These are phyloP conservation scores for Bubo bubo DNA, from an alignment of 2,113 vertebrate genomes.

Conservation along the genomic window DNA sequence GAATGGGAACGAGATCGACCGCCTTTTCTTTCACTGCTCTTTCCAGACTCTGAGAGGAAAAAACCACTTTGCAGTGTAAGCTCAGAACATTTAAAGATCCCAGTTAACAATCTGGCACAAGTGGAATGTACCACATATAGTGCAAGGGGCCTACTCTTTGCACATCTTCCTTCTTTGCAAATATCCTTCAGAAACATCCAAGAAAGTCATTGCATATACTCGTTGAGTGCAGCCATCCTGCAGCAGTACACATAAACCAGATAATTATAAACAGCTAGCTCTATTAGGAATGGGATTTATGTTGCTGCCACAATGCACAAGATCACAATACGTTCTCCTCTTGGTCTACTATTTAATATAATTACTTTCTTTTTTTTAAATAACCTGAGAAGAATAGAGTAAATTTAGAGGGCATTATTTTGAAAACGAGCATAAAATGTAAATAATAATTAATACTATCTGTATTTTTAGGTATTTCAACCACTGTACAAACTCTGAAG, in stretches of 20 bases:
- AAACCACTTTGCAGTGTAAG: slow-evolving; percentile 85
- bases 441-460: background rate
- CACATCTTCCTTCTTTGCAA: slow-evolving; percentile 83
- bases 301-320: slow-evolving; percentile 80
- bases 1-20: slow-evolving; percentile 84
- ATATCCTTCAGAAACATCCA: slow-evolving; percentile 85
- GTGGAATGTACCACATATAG: slow-evolving; percentile 80
- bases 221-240: slow-evolving; percentile 83
- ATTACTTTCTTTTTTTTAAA: background rate
- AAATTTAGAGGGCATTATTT: slow-evolving; percentile 42
- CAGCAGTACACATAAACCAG: slow-evolving; percentile 85
- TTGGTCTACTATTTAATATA: background rate
- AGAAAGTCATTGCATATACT: slow-evolving; percentile 85
- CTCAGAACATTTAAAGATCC: slow-evolving; percentile 83
- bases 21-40: slow-evolving; percentile 80
- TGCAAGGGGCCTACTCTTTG: slow-evolving; percentile 82
- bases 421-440: slow-evolving; percentile 38
- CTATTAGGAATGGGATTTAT: slow-evolving; percentile 64
- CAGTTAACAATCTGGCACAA: slow-evolving; percentile 83
- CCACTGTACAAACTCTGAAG: background rate
- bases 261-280: slow-evolving; percentile 84
- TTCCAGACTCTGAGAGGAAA: slow-evolving; percentile 79
- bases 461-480: background rate
- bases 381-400: slow-evolving; percentile 39
- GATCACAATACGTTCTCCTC: slow-evolving; percentile 69